Percentiles rank a stretch among this genome's conserved stretches.
Conservation (phyloP, 2,888 invertebrate genomes). For the Iselma pallidipennis region DNA sequence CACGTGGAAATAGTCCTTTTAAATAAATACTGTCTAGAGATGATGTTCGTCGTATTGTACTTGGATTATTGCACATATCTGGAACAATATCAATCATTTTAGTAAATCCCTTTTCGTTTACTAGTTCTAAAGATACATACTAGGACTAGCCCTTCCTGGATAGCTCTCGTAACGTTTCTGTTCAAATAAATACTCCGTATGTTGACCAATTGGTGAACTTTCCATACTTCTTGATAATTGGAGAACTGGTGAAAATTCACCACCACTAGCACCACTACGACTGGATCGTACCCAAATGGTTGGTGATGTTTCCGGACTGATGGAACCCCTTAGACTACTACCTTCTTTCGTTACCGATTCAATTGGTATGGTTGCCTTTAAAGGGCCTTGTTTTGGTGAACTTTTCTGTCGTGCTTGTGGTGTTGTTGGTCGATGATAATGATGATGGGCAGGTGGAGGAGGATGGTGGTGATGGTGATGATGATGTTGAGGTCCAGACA, state of each 20-base stretch:
- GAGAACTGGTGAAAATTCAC: too few relatives aligned
- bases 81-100: slow-evolving; percentile 59
- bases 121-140: slow-evolving; percentile 60
- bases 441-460: background rate
- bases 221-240: too few relatives aligned
- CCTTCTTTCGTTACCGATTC: slow-evolving; percentile 70
- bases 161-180: slow-evolving; percentile 60
- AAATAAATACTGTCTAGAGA: slow-evolving; percentile 79
- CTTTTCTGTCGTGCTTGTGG: slow-evolving; percentile 54
- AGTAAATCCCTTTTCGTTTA: background rate
- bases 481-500: background rate
- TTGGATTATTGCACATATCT: slow-evolving; percentile 56
- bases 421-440: slow-evolving; percentile 1
- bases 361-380: slow-evolving; percentile 77
- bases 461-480: too few relatives aligned
- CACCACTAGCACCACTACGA: background rate
- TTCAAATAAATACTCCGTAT: slow-evolving; percentile 60
- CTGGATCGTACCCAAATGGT: slow-evolving; percentile 54
- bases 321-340: slow-evolving; percentile 62
- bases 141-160: slow-evolving; percentile 74
- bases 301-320: slow-evolving; percentile 69
- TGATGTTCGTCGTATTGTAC: slow-evolving; percentile 74
- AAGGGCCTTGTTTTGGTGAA: slow-evolving; percentile 71
- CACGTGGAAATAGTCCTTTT: slow-evolving; percentile 77
- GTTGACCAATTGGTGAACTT: too few relatives aligned